Conservation (phyloP, 2,888 invertebrate genomes). For the Harpalus rufipes region DNA sequence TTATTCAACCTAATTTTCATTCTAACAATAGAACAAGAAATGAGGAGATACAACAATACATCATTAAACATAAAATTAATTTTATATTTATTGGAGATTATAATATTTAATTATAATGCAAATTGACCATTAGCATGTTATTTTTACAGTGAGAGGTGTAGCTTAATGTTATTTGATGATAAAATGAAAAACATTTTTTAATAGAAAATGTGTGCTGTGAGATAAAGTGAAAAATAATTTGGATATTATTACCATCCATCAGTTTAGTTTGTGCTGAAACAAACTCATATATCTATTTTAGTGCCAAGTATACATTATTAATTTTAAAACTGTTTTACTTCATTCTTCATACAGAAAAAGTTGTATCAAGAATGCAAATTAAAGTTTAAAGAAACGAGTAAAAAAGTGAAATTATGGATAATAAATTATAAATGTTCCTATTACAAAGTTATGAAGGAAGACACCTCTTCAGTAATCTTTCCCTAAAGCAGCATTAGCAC, state of each 20-base stretch:
- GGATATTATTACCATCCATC: background rate
- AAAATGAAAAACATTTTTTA: background rate
- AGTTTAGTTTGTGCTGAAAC: background rate
- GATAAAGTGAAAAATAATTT: background rate
- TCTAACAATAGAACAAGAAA: too few species aligned
- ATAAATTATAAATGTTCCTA: background rate
- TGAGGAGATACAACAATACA: too few species aligned
- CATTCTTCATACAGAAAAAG: background rate
- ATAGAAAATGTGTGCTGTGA: background rate
- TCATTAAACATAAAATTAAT: too few species aligned
- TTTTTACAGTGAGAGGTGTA: too few species aligned
- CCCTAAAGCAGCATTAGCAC: conserved; percentile 21
- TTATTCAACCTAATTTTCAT: too few species aligned
- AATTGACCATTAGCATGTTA: too few species aligned
- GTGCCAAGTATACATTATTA: background rate
- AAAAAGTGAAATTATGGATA: background rate
- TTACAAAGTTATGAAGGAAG: background rate
- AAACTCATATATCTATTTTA: background rate
- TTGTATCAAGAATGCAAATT: background rate
- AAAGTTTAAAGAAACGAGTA: background rate
- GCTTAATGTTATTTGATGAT: too few species aligned
- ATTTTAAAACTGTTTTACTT: background rate
- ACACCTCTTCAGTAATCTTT: background rate
- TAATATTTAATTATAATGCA: too few species aligned
- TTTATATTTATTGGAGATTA: too few species aligned